phyloP scores from a whole-genome alignment of 2,888 invertebrate species.

The Muschampia plurimacula region DNA sequence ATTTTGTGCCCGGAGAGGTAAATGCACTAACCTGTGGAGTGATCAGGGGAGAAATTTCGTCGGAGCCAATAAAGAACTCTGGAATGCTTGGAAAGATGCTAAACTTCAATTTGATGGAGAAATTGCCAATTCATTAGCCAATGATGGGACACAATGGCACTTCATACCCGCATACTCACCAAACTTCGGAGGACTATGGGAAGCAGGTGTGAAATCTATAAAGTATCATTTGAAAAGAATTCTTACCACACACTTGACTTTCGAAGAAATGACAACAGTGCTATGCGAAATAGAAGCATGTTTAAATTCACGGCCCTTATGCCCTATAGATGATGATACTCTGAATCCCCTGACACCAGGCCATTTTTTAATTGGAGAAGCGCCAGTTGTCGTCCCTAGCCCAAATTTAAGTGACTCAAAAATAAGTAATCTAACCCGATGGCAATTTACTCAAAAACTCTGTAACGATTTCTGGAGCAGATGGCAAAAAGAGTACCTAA shows the following conservation, averaged over 20 bases:
- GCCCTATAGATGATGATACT: background rate
- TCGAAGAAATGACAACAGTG: background rate
- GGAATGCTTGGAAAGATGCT: background rate
- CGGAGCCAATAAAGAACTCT: background rate
- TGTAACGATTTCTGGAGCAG: background rate
- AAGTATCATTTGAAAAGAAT: background rate
- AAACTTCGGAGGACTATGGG: background rate
- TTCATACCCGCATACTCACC: background rate
- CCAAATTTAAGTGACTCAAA: background rate
- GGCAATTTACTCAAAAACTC: background rate
- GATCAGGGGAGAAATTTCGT: background rate
- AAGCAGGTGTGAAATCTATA: background rate
- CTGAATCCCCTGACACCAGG: background rate
- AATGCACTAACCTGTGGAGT: background rate
- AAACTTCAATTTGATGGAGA: background rate
- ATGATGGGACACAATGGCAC: background rate
- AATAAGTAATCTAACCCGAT: background rate
- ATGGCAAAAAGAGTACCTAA: background rate
- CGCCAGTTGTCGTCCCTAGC: background rate
- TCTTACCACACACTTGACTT: background rate
- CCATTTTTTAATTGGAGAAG: slow-evolving; percentile 1
- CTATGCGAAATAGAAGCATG: background rate
- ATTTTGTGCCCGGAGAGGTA: background rate
- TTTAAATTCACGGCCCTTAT: background rate
- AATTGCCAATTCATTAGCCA: background rate